Percentiles rank a stretch among this genome's conserved stretches.
Conservation (phyloP, 2,113 vertebrate species). For the Glaucidium brasilianum region DNA sequence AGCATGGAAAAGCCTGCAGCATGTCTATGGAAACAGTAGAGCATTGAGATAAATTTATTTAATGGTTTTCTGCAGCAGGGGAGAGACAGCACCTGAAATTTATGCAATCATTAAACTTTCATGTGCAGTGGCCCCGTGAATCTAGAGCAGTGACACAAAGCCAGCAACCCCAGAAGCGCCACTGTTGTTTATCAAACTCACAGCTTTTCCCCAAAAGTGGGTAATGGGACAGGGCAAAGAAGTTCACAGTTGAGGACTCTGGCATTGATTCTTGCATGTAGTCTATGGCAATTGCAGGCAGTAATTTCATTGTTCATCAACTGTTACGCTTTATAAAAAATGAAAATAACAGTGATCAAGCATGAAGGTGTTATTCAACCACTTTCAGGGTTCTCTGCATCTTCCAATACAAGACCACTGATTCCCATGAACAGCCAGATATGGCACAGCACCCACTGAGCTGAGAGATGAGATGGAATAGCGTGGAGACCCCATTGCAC, state of each 20-base stretch:
- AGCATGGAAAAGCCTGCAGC: background rate
- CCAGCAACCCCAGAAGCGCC: background rate
- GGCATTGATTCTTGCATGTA: background rate
- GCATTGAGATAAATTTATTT: conserved; percentile 25
- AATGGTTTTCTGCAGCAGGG: conserved; percentile 2
- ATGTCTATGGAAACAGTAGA: background rate
- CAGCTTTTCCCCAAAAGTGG: background rate
- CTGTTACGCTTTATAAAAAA: background rate
- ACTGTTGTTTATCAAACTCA: conserved; percentile 6
- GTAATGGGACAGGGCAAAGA: background rate
- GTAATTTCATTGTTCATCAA: background rate
- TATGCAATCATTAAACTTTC: conserved; percentile 36
- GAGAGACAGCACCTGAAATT: conserved; percentile 46
- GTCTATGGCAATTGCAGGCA: background rate
- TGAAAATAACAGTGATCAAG: background rate
- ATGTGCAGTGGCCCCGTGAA: background rate
- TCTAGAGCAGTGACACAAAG: conserved; percentile 15
- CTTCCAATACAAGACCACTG: background rate
- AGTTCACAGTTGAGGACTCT: background rate
- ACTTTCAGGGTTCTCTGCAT: background rate
- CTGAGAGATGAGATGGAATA: background rate
- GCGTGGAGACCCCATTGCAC: rapidly evolving
- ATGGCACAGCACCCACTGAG: background rate
- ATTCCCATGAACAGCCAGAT: background rate
- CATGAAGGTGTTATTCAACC: background rate